phyloP scores from a whole-genome alignment of 2,113 vertebrate species.

The Lonchura striata region DNA sequence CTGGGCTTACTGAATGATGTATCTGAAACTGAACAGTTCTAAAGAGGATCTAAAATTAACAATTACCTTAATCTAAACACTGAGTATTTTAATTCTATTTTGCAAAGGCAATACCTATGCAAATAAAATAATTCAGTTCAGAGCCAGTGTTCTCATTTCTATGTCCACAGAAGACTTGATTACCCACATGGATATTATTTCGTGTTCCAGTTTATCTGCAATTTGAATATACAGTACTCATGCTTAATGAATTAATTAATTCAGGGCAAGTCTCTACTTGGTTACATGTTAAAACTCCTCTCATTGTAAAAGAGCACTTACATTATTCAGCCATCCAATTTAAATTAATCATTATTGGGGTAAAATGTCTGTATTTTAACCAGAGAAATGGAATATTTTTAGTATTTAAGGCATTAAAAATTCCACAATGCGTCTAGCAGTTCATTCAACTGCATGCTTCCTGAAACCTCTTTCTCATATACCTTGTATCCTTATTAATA shows the following conservation, averaged over 20 bases:
- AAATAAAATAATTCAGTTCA: neutral
- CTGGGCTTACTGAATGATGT: neutral
- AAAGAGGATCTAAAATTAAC: neutral
- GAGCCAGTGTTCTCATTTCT: neutral
- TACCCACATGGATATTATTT: conserved; percentile 44
- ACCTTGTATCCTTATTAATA: conserved; percentile 36
- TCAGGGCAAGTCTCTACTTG: conserved; percentile 46
- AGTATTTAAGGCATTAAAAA: neutral
- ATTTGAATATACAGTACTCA: conserved; percentile 56
- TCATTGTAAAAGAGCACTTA: neutral
- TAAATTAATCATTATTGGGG: conserved; percentile 15
- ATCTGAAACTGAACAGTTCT: neutral
- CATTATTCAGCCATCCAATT: conserved; percentile 16
- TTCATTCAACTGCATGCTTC: neutral
- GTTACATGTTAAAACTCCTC: conserved; percentile 36
- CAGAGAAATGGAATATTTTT: neutral
- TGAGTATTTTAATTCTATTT: neutral
- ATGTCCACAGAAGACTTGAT: conserved; percentile 1
- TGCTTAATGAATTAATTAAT: conserved; percentile 67
- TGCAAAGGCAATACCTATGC: neutral
- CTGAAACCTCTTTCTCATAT: neutral
- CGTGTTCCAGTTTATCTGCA: conserved; percentile 55
- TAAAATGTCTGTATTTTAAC: neutral
- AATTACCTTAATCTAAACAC: neutral
- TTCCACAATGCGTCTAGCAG: neutral